Base-by-base conservation (phyloP, 2,888 invertebrate species). In the Campaea margaritaria region DNA sequence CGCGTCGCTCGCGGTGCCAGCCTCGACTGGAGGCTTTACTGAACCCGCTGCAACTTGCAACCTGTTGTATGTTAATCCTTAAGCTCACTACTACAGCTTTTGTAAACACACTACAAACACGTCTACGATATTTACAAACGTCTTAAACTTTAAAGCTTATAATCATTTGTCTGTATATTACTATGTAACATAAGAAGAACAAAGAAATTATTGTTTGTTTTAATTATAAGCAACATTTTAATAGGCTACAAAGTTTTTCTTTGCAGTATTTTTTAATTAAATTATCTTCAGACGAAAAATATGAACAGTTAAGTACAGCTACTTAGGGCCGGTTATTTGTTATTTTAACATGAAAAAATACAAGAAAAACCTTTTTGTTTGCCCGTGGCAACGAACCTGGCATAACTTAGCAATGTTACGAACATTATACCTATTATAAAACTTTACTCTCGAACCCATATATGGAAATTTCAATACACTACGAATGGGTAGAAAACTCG, bases 1-100 rank as follows among this genome's bases (percentile, higher is more conserved):
- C 91, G 91, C 91, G 87, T 84, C 76, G 82, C 73, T 78, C 72
- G 86, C 86, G 86, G 86, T 80, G 75, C 83, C 69, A 82, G 82
- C 80, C 77, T 81, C 85, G 83, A 91, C 91, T 91, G 91, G 84
- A 90, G 89, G 90, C 85, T 88, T 79, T 84, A 85, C 85, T 80
- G 83, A 70, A 76, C 72, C 76, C 78, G 69, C 79, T 86, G 85
- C 86, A 86, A 81, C 82, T 78, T 84, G 83, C 84, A 89, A 86
- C 87, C 86, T 85, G 85, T 86, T 84, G 83, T 85, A 82, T 83
- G 82, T 82, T 85, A 87, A 88, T 89, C 85, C 85, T 79, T 76
- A 81, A 83, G 79, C 79, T 76, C 72, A 79, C 80, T 81, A 76
- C 83, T 81, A 80, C 79, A 79, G 73, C 79, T 81, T 82, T 83